Conservation (phyloP, 2,888 invertebrate species). For the Agrilus cyanescens region DNA sequence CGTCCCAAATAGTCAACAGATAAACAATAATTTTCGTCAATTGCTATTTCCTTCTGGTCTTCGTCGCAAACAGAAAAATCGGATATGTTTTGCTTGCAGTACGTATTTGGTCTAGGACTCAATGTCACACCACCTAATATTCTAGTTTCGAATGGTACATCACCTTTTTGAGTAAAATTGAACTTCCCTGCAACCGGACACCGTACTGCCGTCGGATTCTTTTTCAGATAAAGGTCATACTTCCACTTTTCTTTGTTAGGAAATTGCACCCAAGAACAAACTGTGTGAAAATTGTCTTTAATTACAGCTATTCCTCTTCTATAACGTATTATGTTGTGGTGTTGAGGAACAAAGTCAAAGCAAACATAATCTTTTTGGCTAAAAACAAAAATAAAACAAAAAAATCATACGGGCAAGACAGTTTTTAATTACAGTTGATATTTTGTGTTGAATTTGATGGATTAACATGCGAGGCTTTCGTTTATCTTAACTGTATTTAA, state of each 20-base stretch:
- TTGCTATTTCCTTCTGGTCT: conserved; percentile 86
- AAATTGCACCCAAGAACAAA: conserved; percentile 91
- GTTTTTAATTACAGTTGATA: no score
- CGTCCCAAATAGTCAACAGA: conserved; percentile 92
- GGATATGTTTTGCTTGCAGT: conserved; percentile 87
- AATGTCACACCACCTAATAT: conserved; percentile 92
- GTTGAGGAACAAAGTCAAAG: conserved; percentile 90
- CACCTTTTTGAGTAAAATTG: conserved; percentile 85
- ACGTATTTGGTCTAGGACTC: conserved; percentile 83
- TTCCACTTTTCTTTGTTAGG: conserved; percentile 75
- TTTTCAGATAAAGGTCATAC: conserved; percentile 75
- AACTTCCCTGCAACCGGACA: conserved; percentile 97
- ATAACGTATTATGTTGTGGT: conserved; percentile 91
- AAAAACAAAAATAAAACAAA: conserved; percentile 21
- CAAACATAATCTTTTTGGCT: conserved; percentile 96
- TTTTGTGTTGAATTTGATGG: no score
- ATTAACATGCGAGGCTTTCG: no score
- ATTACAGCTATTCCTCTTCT: conserved; percentile 80
- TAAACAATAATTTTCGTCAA: conserved; percentile 92
- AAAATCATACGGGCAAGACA: no score
- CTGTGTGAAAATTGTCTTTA: conserved; percentile 80
- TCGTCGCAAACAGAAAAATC: conserved; percentile 93
- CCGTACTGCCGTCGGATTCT: conserved; percentile 79
- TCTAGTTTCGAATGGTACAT: conserved; percentile 81
- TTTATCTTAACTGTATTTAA: no score